Evolutionary conservation across 2,888 invertebrate genomes (phyloP), one percentile per base, ranked within the genome.

Genomic region (Pyrocoelia pectoralis): DNA sequence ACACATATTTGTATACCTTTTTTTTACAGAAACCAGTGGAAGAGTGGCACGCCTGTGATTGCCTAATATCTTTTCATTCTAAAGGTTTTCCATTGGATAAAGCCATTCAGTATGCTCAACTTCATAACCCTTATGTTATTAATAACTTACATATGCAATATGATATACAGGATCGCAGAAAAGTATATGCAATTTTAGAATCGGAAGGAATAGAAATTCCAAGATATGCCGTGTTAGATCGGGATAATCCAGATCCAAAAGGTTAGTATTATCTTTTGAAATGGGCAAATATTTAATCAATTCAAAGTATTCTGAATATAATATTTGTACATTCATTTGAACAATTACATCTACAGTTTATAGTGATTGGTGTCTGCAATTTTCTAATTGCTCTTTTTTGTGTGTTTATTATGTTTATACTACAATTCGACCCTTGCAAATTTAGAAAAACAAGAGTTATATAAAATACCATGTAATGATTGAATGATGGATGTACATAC

Each of bases 91-190:
- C 99, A 0, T 84, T 99, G 67, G 96, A 97, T 77, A 98, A 98
- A 84, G 98, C 98, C 19, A 96, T 98, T 74, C 93, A 93, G 76
- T 99, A 99, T 83, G 93, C 97, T 57, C 93, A 93, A 76, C 84
- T 98, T 62, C 87, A 97, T 70, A 93, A 93, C 80, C 98, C 99
- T 0, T 98, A 97, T 80, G 93, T 98, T 69, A 95, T 99, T 74
- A 99, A 99, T 82, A 97, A 99, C 84, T 88, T 99, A 71, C 94
- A 96, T 76, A 95, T 97, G 93, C 99, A 99, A 81, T 98, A 95
- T 83, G 96, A 96, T 80, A 93, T 99, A 76, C 97, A 95, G 89
- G 95, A 95, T 81, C 90, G 96, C 68, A 86, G 97, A 77, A 93
- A 92, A 83, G 99, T 99, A 1, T 98, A 99, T 82, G 89, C 95